A percentile compares a stretch with the other conserved stretches of the same genome.
Conservation (phyloP, 2,797 vertebrate species). For the Myripristis jacobus region DNA sequence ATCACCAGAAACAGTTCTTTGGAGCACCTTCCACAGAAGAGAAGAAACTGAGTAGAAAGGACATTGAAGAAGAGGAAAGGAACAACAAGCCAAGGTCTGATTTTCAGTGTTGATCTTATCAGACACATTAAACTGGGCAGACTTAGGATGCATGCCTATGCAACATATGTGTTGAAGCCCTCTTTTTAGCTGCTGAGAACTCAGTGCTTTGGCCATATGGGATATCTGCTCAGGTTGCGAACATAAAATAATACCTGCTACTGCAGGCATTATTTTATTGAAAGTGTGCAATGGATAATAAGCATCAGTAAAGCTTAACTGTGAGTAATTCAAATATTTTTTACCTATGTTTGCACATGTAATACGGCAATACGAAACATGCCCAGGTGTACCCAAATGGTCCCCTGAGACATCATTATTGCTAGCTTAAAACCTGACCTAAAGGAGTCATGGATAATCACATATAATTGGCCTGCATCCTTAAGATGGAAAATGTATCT, state of each 20-base stretch:
- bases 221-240: not conserved
- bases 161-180: not conserved
- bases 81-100: constrained; percentile 76
- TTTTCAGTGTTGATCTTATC: not conserved
- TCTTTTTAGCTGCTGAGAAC: no score
- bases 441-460: not conserved
- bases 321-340: not conserved
- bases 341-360: not conserved
- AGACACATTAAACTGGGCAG: not conserved
- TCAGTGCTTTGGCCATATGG: not conserved
- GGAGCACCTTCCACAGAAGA: constrained; percentile 53
- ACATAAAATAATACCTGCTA: no score
- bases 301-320: not conserved
- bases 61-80: constrained; percentile 61
- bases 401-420: no score
- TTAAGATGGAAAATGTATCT: not conserved
- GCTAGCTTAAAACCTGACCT: no score
- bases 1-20: constrained; percentile 60
- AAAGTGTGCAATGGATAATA: not conserved
- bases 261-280: not conserved
- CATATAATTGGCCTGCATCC: not conserved
- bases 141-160: not conserved
- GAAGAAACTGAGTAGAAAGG: constrained; percentile 46
- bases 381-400: no score
- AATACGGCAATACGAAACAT: not conserved